Conservation (phyloP, 2,888 invertebrate species). For the Euplagia quadripunctaria region DNA sequence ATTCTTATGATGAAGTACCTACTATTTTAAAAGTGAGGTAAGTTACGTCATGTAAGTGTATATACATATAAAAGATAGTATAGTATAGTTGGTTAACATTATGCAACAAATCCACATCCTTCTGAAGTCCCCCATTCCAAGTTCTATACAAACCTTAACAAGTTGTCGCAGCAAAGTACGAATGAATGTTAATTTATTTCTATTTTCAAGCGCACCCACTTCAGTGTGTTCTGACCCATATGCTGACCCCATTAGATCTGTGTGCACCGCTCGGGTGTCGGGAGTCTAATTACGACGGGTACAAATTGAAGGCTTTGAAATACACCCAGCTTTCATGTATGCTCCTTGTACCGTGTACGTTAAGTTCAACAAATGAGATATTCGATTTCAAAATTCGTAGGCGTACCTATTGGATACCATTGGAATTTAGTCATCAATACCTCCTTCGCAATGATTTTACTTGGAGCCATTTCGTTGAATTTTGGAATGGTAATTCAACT, state of each 20-base stretch:
- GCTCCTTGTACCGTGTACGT: constrained; percentile 44
- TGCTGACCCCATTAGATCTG: constrained; percentile 53
- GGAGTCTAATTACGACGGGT: constrained; percentile 69
- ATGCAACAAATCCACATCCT: constrained; percentile 1
- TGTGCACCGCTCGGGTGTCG: constrained; percentile 51
- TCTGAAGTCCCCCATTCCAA: constrained; percentile 1
- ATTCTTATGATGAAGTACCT: too few species aligned
- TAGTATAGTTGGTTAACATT: neutral
- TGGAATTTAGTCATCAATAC: constrained; percentile 33
- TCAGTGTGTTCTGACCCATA: constrained; percentile 49
- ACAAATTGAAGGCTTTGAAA: constrained; percentile 75
- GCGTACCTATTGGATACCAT: constrained; percentile 21
- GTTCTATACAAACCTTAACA: constrained; percentile 13
- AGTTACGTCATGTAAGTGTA: too few species aligned
- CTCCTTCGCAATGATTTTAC: neutral
- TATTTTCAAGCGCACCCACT: constrained; percentile 38
- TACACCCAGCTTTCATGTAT: constrained; percentile 58
- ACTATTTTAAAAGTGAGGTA: too few species aligned
- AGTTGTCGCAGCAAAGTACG: constrained; percentile 8
- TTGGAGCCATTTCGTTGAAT: neutral
- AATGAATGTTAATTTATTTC: constrained; percentile 41
- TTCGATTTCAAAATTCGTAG: constrained; percentile 47
- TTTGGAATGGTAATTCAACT: neutral
- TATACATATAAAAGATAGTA: neutral
- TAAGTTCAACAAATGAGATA: constrained; percentile 57